Base-by-base conservation (phyloP, 2,888 invertebrate species). In the Sesia apiformis region DNA sequence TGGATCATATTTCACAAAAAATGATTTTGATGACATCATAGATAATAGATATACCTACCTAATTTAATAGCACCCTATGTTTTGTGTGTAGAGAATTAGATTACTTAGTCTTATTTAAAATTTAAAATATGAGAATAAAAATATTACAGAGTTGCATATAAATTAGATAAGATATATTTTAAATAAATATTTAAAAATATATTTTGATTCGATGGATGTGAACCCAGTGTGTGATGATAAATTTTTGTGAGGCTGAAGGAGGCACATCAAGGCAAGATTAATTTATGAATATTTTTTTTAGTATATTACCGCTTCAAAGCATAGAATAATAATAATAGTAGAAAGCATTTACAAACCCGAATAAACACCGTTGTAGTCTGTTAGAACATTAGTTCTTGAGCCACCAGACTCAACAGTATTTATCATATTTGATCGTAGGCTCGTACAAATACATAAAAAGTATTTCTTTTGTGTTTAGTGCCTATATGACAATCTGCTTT, bases 371-470 rank as follows among this genome's bases (percentile, higher is more conserved):
- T 66, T 67, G 63, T 66, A 70, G 81, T 79, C 86, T 86, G 86
- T 79, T 80, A 81, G 86, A 86, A 85, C 84, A 53, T 59, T 40
- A 55, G 86, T 86, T 87, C 87, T 84, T 85, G 88, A 88, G 87
- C 89, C 87, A 81, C 70, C 86, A 85, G 83, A 81, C 78, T 78
- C 71, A 67, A 66, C 69, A 79, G 84, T 81, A 81, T 84, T 85
- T 84, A 78, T 61, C 62, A 52, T 8, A 23, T 23, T 23, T 23
- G 1, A 23, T 2, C 23, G 23, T 2, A 23, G 23, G 23, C 23
- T 23, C 23, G 23, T 23, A 23, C 23, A 23, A 23, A 52, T 52
- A 38, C 23, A 42, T 6, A n/a, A 40, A 8, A 8, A 6, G 7
- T 42, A 6, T 6, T 42, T 5, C 42, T 6, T 7, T 42, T 42